Percentiles rank a stretch among this genome's conserved stretches.
Conservation (phyloP, 2,113 vertebrate genomes). For the Paradoxurus hermaphroditus region DNA sequence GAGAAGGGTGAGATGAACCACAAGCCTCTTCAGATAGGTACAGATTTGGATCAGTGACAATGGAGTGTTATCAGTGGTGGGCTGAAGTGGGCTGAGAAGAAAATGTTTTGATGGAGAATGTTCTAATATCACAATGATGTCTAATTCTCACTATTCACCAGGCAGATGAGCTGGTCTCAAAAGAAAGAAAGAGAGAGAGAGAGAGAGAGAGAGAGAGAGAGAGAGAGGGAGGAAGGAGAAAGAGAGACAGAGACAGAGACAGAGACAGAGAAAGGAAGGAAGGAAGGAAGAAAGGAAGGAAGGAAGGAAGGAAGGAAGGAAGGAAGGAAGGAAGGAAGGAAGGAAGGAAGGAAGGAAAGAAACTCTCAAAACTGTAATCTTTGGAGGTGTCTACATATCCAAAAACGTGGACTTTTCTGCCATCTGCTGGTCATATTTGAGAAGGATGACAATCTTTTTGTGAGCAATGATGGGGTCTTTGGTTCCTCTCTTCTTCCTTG, state of each 20-base stretch:
- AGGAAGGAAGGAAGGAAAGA: no score
- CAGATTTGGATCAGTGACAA: not conserved
- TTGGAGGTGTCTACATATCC: not conserved
- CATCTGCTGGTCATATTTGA: slow-evolving; percentile 40
- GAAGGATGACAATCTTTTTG: not conserved
- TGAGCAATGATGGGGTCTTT: not conserved
- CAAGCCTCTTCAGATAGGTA: not conserved
- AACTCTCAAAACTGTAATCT: not conserved
- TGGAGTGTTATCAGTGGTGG: not conserved
- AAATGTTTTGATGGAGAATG: not conserved
- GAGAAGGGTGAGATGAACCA: not conserved
- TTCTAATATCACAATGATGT: not conserved
- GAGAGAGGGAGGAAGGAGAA: no score
- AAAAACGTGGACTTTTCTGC: not conserved
- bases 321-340: no score
- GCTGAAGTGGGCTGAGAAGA: not conserved
- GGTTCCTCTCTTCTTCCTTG: not conserved
- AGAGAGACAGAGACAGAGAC: no score
- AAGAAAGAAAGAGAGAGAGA: no score
- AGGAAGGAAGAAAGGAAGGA: no score
- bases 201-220: no score
- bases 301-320: no score
- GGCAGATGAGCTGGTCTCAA: not conserved
- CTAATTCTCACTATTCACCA: not conserved
- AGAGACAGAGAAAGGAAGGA: no score